Evolutionary conservation across 2,797 vertebrate genomes (phyloP).

Genomic region (Lepidocolaptes lacrymiger): DNA sequence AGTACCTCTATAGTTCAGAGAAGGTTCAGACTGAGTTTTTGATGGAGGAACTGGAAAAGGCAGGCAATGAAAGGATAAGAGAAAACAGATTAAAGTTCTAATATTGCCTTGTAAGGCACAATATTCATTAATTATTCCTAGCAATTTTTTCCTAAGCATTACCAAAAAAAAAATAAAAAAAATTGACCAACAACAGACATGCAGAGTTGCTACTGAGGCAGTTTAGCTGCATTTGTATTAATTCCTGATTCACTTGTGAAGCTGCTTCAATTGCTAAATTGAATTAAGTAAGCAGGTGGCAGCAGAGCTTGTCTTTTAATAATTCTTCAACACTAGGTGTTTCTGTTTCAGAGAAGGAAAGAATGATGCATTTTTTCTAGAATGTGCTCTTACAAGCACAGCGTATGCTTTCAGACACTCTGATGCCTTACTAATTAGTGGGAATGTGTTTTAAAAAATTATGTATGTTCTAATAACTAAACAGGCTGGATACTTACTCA

Average conservation of each 20-base stretch:
- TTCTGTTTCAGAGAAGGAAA: neutral
- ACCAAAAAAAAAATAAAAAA: no score
- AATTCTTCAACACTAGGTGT: neutral
- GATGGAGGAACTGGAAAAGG: constrained; percentile 89
- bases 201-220: neutral
- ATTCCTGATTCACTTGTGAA: neutral
- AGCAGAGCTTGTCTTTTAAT: constrained; percentile 46
- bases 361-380: neutral
- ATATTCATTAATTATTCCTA: neutral
- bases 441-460: neutral
- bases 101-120: neutral
- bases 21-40: constrained; percentile 92
- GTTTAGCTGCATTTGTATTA: neutral
- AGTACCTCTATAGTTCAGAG: constrained; percentile 90
- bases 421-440: neutral
- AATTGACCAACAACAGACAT: neutral
- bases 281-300: constrained; percentile 35
- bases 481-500: neutral
- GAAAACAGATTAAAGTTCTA: constrained; percentile 9
- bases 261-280: neutral
- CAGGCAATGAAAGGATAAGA: constrained; percentile 54
- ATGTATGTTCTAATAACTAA: neutral
- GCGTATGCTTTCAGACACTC: neutral
- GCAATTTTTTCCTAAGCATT: neutral
- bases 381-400: neutral